Conservation (phyloP, 2,888 invertebrate species). For the Troilus luridus region DNA sequence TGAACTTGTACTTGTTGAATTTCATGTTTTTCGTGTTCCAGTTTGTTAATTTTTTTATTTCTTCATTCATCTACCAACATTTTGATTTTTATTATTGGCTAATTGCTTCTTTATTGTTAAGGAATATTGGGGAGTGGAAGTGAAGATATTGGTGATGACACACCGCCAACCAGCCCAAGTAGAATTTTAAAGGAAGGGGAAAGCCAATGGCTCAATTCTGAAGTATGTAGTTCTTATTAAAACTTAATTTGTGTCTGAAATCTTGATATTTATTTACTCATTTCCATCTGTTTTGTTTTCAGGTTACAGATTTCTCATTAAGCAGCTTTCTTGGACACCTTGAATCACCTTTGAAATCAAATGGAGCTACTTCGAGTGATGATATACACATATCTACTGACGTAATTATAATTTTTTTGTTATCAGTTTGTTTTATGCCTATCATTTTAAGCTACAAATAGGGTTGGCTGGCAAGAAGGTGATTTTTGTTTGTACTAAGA, state of each 20-base stretch:
- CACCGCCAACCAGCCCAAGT: conserved; percentile 75
- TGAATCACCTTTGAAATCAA: conserved; percentile 77
- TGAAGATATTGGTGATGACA: conserved; percentile 62
- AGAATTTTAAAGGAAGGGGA: conserved; percentile 78
- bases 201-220: conserved; percentile 80
- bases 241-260: not conserved
- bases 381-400: conserved; percentile 73
- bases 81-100: not conserved
- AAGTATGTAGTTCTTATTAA: conserved; percentile 71
- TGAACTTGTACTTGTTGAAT: too few relatives aligned
- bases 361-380: conserved; percentile 67
- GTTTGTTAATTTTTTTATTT: not conserved
- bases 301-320: conserved; percentile 80
- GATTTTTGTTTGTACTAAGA: too few relatives aligned
- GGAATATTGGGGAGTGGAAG: conserved; percentile 52
- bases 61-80: not conserved
- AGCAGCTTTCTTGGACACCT: conserved; percentile 88
- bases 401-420: conserved; percentile 69
- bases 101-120: not conserved
- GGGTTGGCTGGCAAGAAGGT: too few relatives aligned
- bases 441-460: not conserved
- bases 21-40: not conserved
- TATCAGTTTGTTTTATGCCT: not conserved
- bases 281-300: conserved; percentile 23
- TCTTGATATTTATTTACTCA: not conserved